Base-by-base conservation (phyloP, 2,888 invertebrate genomes). In the Ephialtes manifestator region DNA sequence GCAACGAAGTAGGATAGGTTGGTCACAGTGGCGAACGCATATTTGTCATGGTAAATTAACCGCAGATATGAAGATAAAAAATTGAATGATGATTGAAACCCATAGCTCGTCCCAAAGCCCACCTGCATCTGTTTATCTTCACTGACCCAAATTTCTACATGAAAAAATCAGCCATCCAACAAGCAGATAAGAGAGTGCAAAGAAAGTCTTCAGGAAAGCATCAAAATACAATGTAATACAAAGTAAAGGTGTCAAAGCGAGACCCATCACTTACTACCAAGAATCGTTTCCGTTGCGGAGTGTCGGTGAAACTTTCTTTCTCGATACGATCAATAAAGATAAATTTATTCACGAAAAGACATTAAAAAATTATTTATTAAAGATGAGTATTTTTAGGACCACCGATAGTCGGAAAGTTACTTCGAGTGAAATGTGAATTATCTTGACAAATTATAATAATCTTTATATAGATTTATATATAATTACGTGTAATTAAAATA, bases 1-100 rank as follows among this genome's bases (percentile, higher is more conserved):
- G 7, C 46, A 31, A n/a, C 31, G 48, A 43, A 35, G 15, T 51
- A 3, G 31, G 35, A 39, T n/a, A n/a, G 31, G 35, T 43, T 11
- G 65, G 28, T 24, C 48, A 46, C 20, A 31, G 43, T 18, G 39
- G 51, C 58, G 31, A 75, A 60, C 46, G 70, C 55, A 63, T 71
- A 76, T 81, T 81, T 65, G 71, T 82, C 82, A 82, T 39, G 53
- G 10, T 58, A 82, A 82, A 71, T 79, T 74, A 72, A 55, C 58
- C 67, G 13, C 46, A 63, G 72, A 43, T 74, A 48, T 43, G 43
- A 39, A 68, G 74, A 83, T 79, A 83, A 83, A 68, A 60, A 83
- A 79, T 71, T 74, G 79, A 72, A 72, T 58, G 68, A 68, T 79
- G 74, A 79, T 83, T 83, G 79, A 39, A 72, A 43, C 58, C 43